phyloP scores from a whole-genome alignment of 2,888 invertebrate genomes.

The Pterostichus niger region DNA sequence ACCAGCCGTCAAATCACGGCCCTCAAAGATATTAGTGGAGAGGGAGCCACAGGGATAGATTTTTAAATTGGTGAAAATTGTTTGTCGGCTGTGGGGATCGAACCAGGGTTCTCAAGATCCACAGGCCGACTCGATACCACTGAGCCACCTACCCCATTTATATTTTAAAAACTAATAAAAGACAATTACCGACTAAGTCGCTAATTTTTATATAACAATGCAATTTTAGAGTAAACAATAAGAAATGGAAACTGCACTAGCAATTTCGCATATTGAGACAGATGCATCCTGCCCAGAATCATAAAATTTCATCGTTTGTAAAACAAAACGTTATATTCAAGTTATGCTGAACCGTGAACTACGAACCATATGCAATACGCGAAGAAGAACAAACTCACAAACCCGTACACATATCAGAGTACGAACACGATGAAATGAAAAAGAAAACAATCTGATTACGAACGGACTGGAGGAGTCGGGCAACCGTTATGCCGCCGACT shows the following conservation, averaged over 20 bases:
- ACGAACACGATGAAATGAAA: conserved; percentile 49
- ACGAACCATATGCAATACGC: conserved; percentile 1
- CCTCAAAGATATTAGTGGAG: too few relatives aligned
- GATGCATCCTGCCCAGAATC: conserved; percentile 4
- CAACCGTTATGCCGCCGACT: conserved; percentile 17
- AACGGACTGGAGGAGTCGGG: conserved; percentile 15
- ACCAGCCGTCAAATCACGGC: too few relatives aligned
- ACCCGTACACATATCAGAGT: not conserved
- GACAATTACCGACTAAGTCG: too few relatives aligned
- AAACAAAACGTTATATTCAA: conserved; percentile 50
- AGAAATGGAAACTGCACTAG: not conserved
- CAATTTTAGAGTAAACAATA: too few relatives aligned
- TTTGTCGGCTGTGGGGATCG: too few relatives aligned
- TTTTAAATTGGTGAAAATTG: too few relatives aligned
- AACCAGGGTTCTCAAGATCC: too few relatives aligned
- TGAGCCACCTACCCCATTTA: too few relatives aligned
- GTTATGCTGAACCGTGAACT: conserved; percentile 27
- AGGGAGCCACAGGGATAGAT: too few relatives aligned
- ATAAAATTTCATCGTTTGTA: conserved; percentile 52
- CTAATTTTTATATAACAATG: too few relatives aligned
- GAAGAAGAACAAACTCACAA: not conserved
- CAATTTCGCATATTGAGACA: not conserved
- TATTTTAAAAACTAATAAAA: too few relatives aligned
- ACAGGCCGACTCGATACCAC: too few relatives aligned
- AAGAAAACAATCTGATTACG: conserved; percentile 63